phyloP scores from a whole-genome alignment of 2,888 invertebrate species.

The Zonitis immaculata region DNA sequence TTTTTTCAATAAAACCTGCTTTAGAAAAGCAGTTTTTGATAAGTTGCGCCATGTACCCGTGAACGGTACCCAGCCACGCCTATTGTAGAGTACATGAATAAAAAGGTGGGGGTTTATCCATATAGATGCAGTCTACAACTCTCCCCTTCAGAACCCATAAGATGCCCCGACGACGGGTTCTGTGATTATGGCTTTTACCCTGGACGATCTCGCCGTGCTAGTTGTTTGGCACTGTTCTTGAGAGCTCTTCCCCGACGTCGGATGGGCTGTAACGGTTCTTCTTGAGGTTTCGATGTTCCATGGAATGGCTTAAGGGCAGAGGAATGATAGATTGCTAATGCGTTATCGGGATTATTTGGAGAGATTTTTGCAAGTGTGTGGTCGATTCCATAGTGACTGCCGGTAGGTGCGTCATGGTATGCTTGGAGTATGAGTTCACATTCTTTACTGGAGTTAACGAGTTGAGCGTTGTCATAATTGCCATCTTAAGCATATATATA shows the following conservation, averaged over 20 bases:
- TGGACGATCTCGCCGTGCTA: neutral
- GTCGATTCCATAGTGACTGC: constrained; percentile 27
- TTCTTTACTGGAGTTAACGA: constrained; percentile 21
- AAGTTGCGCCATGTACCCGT: too few relatives aligned
- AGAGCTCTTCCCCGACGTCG: too few relatives aligned
- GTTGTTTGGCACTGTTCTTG: constrained; percentile 3
- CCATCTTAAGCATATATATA: constrained; percentile 18
- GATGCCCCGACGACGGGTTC: neutral
- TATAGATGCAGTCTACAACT: neutral
- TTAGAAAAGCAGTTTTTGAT: too few relatives aligned
- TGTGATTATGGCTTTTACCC: neutral
- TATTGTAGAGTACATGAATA: too few relatives aligned
- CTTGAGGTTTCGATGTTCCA: too few relatives aligned
- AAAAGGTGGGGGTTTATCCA: too few relatives aligned
- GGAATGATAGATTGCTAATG: constrained; percentile 15
- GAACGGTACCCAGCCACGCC: too few relatives aligned
- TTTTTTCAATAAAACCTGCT: too few relatives aligned
- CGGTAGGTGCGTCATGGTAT: constrained; percentile 24
- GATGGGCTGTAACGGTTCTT: too few relatives aligned
- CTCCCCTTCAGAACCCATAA: constrained; percentile 1
- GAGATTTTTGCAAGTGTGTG: constrained; percentile 15
- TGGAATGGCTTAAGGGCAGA: constrained; percentile 9
- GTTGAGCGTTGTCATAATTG: constrained; percentile 24
- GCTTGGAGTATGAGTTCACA: constrained; percentile 11
- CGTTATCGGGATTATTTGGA: constrained; percentile 9